Evolutionary conservation across 35 echinoderm and acorn worm genomes (phyloP).

Genomic region (Heliocidaris erythrogramma): DNA sequence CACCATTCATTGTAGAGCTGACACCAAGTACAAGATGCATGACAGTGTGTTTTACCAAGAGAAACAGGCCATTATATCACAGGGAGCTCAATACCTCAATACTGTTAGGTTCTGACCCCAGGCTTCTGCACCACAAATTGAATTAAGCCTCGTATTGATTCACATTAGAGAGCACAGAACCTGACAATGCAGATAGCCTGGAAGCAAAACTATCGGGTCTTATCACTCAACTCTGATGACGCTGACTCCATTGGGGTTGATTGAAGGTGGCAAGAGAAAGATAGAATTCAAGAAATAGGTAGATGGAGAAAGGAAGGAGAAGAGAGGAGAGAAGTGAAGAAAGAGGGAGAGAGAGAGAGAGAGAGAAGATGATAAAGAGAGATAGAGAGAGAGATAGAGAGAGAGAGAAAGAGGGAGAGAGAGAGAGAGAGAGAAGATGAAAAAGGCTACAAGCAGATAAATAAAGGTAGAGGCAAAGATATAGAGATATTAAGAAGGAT

Average conservation of each 20-base stretch:
- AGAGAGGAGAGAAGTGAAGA: not conserved
- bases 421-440: not conserved
- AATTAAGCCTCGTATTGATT: constrained; percentile 29
- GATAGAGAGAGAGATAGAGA: too few relatives aligned
- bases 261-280: not conserved
- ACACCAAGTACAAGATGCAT: not conserved
- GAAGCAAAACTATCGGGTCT: constrained; percentile 25
- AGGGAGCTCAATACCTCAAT: not conserved
- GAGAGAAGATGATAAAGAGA: not conserved
- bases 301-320: not conserved
- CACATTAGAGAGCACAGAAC: constrained; percentile 4
- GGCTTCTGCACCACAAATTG: not conserved
- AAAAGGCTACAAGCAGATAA: not conserved
- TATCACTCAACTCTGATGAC: constrained; percentile 3
- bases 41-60: not conserved
- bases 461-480: not conserved
- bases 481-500: not conserved
- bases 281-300: not conserved
- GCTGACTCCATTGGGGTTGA: not conserved
- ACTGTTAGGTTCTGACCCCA: constrained; percentile 1
- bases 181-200: constrained; percentile 6
- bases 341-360: not conserved
- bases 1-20: not conserved
- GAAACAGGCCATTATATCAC: not conserved
- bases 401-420: not conserved